A percentile compares a stretch with the other conserved stretches of the same genome.
Conservation (phyloP, 2,113 vertebrate species). For the Opisthocomus hoazin region DNA sequence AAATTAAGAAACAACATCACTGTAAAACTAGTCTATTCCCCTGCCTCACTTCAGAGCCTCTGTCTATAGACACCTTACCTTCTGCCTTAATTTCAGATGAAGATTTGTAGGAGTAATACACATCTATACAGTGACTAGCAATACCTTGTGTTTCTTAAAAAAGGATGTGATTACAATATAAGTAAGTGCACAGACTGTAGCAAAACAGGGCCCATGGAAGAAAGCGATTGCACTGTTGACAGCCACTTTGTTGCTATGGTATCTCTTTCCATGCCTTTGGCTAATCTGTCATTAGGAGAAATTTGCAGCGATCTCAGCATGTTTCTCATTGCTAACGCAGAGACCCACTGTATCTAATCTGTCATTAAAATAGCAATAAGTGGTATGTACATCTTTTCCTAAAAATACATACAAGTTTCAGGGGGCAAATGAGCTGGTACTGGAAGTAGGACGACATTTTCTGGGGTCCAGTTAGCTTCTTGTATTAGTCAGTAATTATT, state of each 20-base stretch:
- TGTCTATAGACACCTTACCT: neutral
- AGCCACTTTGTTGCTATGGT: slow-evolving; percentile 24
- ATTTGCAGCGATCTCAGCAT: slow-evolving; percentile 33
- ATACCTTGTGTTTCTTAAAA: neutral
- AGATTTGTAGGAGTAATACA: neutral
- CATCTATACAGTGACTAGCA: neutral
- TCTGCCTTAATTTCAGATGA: neutral
- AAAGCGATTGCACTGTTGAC: slow-evolving; percentile 24
- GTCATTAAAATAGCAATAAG: neutral
- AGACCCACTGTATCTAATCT: neutral
- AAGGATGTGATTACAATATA: neutral
- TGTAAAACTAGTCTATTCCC: neutral
- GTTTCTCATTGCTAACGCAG: slow-evolving; percentile 10
- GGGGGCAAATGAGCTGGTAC: neutral
- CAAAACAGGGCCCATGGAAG: slow-evolving; percentile 16
- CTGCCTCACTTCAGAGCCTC: neutral
- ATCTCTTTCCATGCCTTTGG: slow-evolving; percentile 31
- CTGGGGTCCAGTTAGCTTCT: neutral
- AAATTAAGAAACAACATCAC: neutral
- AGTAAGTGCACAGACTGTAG: neutral
- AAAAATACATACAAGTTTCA: neutral
- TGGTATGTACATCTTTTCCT: neutral
- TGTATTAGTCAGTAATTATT: neutral
- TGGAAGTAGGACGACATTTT: neutral
- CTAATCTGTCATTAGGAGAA: slow-evolving; percentile 30